Conservation (phyloP, 2,113 vertebrate species). For the Alligator mississippiensis region DNA sequence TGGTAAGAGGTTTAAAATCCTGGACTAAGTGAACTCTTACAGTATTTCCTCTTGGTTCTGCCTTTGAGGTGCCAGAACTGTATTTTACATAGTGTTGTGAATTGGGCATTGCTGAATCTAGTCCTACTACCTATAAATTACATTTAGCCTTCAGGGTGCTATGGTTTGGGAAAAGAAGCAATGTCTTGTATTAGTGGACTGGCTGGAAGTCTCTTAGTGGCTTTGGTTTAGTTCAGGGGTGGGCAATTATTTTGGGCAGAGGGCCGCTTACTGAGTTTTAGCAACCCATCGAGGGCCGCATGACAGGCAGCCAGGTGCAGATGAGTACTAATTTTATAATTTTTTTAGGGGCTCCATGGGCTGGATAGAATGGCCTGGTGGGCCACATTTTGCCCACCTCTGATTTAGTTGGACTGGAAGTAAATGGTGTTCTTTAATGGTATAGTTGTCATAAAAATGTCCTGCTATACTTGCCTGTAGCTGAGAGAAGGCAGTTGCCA, state of each 20-base stretch:
- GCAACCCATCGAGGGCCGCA: too few relatives aligned
- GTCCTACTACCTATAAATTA: neutral
- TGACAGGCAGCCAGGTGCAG: too few relatives aligned
- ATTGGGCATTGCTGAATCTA: neutral
- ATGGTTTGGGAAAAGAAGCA: neutral
- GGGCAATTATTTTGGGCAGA: too few relatives aligned
- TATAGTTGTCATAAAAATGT: slow-evolving; percentile 1
- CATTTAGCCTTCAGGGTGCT: neutral
- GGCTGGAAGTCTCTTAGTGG: neutral
- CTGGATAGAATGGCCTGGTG: too few relatives aligned
- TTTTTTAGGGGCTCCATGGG: too few relatives aligned
- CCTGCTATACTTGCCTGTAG: slow-evolving; percentile 66
- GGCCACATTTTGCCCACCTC: neutral
- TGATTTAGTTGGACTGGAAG: neutral
- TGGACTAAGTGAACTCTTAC: neutral
- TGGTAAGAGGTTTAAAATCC: neutral
- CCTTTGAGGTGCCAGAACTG: neutral
- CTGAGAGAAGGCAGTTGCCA: slow-evolving; percentile 55
- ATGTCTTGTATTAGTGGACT: neutral
- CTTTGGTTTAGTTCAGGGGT: neutral
- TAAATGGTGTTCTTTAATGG: neutral
- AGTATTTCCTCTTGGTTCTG: neutral
- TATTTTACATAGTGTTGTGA: neutral
- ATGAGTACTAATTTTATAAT: too few relatives aligned
- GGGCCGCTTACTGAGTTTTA: too few relatives aligned